Conservation (phyloP, 64 coral and sea anemone species). For the Porites lutea region DNA sequence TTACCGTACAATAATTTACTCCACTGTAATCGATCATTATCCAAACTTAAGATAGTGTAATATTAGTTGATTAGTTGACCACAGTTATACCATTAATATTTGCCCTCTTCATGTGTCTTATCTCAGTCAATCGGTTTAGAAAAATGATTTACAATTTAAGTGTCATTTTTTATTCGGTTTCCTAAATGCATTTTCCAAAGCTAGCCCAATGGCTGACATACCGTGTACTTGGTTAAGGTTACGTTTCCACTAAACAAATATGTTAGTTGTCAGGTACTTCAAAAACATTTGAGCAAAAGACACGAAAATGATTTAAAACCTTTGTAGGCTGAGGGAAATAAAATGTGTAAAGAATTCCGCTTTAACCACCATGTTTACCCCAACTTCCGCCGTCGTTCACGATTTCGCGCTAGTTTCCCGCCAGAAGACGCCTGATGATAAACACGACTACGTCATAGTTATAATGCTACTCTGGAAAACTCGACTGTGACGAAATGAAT, state of each 20-base stretch:
- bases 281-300: not conserved
- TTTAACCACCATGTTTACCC: not conserved
- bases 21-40: too few species aligned
- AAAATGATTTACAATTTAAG: too few species aligned
- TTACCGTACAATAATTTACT: too few species aligned
- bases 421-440: not conserved
- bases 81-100: too few species aligned
- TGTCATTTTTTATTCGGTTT: too few species aligned
- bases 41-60: too few species aligned
- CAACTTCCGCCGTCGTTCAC: not conserved
- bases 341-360: not conserved
- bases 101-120: too few species aligned
- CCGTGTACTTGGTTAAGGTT: too few species aligned
- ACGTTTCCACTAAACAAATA: not conserved
- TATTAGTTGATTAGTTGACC: too few species aligned
- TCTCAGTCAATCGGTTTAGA: too few species aligned
- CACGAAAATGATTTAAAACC: not conserved
- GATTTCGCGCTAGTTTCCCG: conserved; percentile 40
- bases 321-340: not conserved
- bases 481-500: not conserved
- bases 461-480: not conserved
- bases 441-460: not conserved
- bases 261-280: conserved; percentile 18
- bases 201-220: too few species aligned
- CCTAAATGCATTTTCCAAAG: too few species aligned